Evolutionary conservation across 1,140 invertebrate species (phyloP).

Genomic region (Neuroterus valhalla): DNA sequence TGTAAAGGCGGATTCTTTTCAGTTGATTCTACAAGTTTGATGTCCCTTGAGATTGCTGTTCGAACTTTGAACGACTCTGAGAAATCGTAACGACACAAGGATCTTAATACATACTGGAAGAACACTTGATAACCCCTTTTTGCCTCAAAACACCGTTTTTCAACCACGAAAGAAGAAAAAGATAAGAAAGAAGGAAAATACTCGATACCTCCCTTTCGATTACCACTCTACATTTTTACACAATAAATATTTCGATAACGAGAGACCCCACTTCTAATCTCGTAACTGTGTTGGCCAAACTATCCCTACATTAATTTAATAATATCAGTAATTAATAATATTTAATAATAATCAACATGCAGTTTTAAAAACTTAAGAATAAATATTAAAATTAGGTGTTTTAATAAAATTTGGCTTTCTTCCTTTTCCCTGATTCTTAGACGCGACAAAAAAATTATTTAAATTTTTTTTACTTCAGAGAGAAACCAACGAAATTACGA

Average conservation of each 20-base stretch:
- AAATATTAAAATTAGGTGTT: neutral
- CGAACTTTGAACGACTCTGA: conserved; percentile 12
- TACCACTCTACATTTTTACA: neutral
- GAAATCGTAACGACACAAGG: neutral
- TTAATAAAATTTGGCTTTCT: neutral
- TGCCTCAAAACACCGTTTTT: neutral
- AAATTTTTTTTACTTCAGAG: too few relatives aligned
- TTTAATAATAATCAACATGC: conserved; percentile 16
- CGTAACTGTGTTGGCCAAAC: neutral
- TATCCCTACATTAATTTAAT: neutral
- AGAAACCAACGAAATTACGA: too few relatives aligned
- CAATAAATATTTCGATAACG: conserved; percentile 9
- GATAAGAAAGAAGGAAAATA: neutral
- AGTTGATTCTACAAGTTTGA: neutral
- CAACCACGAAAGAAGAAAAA: neutral
- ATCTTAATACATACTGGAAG: conserved; percentile 9
- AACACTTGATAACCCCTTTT: neutral
- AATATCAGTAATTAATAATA: conserved; percentile 4
- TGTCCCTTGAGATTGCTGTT: conserved; percentile 3
- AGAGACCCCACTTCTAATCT: neutral
- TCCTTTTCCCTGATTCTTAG: neutral
- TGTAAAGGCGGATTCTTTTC: neutral
- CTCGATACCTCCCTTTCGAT: conserved; percentile 1
- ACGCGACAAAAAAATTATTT: neutral
- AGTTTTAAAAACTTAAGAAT: neutral